phyloP scores from a whole-genome alignment of 1,140 invertebrate genomes.

The Phthorimaea operculella region DNA sequence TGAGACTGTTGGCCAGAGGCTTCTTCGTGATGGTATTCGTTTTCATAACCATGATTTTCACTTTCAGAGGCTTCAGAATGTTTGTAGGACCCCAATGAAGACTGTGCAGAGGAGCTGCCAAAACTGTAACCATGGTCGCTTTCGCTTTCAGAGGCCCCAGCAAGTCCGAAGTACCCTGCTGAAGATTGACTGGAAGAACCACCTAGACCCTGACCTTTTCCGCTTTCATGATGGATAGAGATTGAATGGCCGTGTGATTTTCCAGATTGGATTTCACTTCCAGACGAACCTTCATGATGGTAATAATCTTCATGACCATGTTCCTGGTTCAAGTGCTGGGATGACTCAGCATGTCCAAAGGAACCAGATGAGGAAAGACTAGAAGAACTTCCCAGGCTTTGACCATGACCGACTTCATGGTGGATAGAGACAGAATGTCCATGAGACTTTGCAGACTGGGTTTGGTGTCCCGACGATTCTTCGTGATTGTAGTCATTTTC shows the following conservation, averaged over 20 bases:
- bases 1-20: too few species aligned
- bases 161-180: neutral
- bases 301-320: neutral
- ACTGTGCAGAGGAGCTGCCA: neutral
- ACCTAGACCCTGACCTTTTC: neutral
- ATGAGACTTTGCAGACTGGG: neutral
- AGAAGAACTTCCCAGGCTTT: neutral
- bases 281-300: neutral
- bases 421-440: neutral
- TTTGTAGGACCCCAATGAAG: neutral
- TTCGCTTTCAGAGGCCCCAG: neutral
- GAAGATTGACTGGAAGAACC: neutral
- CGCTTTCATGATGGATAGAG: neutral
- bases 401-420: neutral
- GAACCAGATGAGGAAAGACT: neutral
- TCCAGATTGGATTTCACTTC: neutral
- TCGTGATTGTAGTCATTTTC: neutral
- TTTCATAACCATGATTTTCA: too few species aligned
- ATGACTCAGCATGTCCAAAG: neutral
- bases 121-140: neutral
- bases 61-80: too few species aligned
- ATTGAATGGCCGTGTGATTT: neutral
- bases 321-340: neutral
- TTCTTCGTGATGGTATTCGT: too few species aligned
- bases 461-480: neutral